These are phyloP conservation scores for Calameuta pallipes DNA, from an alignment of 2,888 invertebrate genomes.

Conservation along the genomic window DNA sequence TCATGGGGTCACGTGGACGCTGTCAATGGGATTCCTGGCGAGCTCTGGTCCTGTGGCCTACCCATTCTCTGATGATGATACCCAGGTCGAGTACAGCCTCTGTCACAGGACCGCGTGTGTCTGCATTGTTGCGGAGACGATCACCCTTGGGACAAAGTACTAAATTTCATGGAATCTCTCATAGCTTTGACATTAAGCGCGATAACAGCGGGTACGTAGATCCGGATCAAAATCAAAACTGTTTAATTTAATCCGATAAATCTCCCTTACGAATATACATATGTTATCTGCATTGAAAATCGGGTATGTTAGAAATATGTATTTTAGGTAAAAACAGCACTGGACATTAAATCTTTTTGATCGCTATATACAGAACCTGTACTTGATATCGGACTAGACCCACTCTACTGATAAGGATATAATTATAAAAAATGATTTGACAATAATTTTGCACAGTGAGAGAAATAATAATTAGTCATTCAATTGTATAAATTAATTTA, in stretches of 20 bases:
- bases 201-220: too few relatives aligned
- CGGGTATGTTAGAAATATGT: too few relatives aligned
- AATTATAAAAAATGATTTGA: neutral
- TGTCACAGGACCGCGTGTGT: slow-evolving; percentile 15
- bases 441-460: neutral
- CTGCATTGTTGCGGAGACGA: slow-evolving; percentile 19
- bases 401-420: neutral
- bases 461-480: too few relatives aligned
- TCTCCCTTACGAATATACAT: neutral
- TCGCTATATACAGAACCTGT: too few relatives aligned
- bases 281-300: too few relatives aligned
- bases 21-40: slow-evolving; percentile 22
- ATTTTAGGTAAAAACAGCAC: too few relatives aligned
- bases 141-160: slow-evolving; percentile 15
- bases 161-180: slow-evolving; percentile 15
- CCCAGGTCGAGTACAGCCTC: neutral
- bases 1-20: slow-evolving; percentile 8
- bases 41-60: neutral
- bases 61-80: neutral
- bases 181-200: too few relatives aligned
- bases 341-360: too few relatives aligned
- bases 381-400: too few relatives aligned
- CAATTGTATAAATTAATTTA: too few relatives aligned
- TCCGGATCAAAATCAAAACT: too few relatives aligned
- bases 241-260: neutral